Evolutionary conservation across 2,888 invertebrate species (phyloP), one percentile per base, ranked within the genome.

Genomic region (Synergus itoensis): DNA sequence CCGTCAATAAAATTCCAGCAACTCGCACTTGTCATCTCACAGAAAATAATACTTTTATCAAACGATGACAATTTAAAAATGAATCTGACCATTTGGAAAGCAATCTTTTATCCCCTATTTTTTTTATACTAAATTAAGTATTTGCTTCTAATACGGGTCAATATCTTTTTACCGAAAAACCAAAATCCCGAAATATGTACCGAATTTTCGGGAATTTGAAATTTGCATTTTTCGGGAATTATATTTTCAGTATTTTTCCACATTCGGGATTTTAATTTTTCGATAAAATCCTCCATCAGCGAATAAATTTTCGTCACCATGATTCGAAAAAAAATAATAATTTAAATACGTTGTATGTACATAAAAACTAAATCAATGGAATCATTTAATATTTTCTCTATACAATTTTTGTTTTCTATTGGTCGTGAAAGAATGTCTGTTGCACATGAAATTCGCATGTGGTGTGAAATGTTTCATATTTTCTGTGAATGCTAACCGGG

Each of bases 1-100:
- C 4, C n/a, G 48, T n/a, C 28, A 73, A 67, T 53, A 53, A 48
- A 53, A 73, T 90, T 90, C 90, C 91, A 91, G 90, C 91, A 91
- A 91, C 91, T 91, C 89, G 89, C 89, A 90, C 82, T 82, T 65
- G n/a, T 40, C 41, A 11, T 40, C 9, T n/a, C n/a, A 41, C 7
- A 48, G 28, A 43, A 43, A 48, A 73, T 69, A 69, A n/a, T 69
- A 45, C 16, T 16, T 36, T 48, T n/a, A n/a, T 53, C 4, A 12
- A 36, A 16, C 14, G 0, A 36, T 65, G 5, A 5, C 11, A 62
- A 28, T 14, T 28, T 28, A 0, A 1, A 62, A 62, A 62, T 21
- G 5, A 11, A 62, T 14, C 12, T 21, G 5, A 62, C 28, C 14
- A 28, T 62, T 62, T 0, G 12, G 14, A 62, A 62, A 12, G 14